Evolutionary conservation across 2,113 vertebrate species (phyloP).

Genomic region (Harpagus bidentatus): DNA sequence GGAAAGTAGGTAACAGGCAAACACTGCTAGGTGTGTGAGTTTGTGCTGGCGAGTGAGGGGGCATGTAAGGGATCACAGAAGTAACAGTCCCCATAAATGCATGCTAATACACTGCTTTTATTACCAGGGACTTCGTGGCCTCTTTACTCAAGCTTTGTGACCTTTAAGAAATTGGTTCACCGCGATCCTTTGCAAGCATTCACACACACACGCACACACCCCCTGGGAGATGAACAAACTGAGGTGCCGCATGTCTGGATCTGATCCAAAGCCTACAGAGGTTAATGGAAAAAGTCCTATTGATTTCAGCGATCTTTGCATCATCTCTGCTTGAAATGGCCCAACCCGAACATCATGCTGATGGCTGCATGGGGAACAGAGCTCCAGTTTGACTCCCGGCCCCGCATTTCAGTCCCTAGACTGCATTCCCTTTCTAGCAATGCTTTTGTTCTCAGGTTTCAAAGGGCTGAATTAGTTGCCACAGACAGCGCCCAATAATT

Average conservation of each 20-base stretch:
- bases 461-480: not conserved
- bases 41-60: not conserved
- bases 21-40: not conserved
- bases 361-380: not conserved
- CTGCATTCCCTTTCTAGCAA: not conserved
- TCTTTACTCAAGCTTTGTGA: not conserved
- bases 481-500: not conserved
- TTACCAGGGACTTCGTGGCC: fast-evolving
- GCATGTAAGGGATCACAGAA: not conserved
- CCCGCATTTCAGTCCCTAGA: not conserved
- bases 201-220: fast-evolving
- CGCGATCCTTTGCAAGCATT: not conserved
- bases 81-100: not conserved
- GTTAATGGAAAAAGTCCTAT: not conserved
- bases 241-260: not conserved
- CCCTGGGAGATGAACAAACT: not conserved
- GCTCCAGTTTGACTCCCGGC: not conserved
- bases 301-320: not conserved
- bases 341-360: not conserved
- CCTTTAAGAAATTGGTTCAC: not conserved
- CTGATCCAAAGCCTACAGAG: not conserved
- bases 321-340: not conserved
- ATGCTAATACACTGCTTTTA: not conserved
- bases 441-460: conserved; percentile 3
- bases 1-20: not conserved